Evolutionary conservation across 2,113 vertebrate genomes (phyloP).

Genomic region (Oxyruncus cristatus): DNA sequence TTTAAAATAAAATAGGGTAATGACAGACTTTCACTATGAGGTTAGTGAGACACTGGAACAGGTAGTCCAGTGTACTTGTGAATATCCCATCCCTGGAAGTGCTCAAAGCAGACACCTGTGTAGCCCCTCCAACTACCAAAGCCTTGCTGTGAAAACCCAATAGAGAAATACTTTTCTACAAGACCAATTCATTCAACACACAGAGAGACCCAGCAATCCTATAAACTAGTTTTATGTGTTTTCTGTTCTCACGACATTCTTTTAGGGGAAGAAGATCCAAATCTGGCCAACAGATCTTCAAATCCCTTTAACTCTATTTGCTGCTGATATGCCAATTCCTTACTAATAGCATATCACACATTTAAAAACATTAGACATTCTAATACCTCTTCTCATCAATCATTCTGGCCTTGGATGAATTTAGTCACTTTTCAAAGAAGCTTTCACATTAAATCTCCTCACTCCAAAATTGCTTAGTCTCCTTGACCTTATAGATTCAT

Average conservation of each 20-base stretch:
- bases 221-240: neutral
- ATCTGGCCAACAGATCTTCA: neutral
- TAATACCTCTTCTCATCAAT: neutral
- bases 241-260: neutral
- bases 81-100: neutral
- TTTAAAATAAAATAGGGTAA: neutral
- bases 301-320: neutral
- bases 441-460: constrained; percentile 43
- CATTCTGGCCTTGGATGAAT: neutral
- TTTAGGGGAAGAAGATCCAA: neutral
- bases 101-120: neutral
- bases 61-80: neutral
- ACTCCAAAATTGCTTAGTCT: constrained; percentile 8
- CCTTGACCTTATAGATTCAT: constrained; percentile 3
- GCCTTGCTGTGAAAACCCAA: neutral
- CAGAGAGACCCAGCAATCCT: neutral
- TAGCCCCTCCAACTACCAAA: neutral
- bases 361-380: neutral
- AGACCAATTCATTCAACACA: neutral
- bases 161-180: neutral
- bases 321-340: neutral
- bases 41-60: neutral
- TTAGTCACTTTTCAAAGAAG: constrained; percentile 22
- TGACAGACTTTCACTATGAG: neutral
- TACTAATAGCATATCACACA: neutral